phyloP scores from a whole-genome alignment of 2,797 vertebrate genomes.

The Leuciscus waleckii region DNA sequence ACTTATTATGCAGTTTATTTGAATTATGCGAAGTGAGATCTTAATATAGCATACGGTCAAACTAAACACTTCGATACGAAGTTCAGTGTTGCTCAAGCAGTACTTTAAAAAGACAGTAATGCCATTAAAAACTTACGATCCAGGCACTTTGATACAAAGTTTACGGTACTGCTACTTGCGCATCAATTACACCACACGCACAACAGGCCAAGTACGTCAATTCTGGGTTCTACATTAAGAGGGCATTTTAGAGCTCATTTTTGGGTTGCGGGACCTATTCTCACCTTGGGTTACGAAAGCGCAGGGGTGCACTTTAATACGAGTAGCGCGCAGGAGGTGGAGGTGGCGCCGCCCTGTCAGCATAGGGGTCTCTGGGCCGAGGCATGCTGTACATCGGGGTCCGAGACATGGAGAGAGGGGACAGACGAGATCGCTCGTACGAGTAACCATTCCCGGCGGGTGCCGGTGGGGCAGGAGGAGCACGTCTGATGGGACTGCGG shows the following conservation, averaged over 20 bases:
- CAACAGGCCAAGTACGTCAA: neutral
- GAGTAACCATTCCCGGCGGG: slow-evolving; percentile 87
- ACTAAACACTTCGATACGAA: slow-evolving; percentile 42
- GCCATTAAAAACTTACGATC: slow-evolving; percentile 4
- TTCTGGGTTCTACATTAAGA: neutral
- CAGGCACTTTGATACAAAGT: slow-evolving; percentile 42
- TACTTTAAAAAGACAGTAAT: slow-evolving; percentile 5
- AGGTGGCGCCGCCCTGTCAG: slow-evolving; percentile 80
- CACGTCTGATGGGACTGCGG: slow-evolving; percentile 89
- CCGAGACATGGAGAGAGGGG: slow-evolving; percentile 83
- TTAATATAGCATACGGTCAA: neutral
- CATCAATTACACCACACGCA: slow-evolving; percentile 33
- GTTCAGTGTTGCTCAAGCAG: neutral
- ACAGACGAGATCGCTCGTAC: slow-evolving; percentile 90
- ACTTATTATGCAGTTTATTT: neutral
- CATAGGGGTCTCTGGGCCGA: slow-evolving; percentile 87
- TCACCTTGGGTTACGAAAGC: slow-evolving; percentile 78
- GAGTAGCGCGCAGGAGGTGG: slow-evolving; percentile 80
- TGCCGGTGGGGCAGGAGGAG: slow-evolving; percentile 73
- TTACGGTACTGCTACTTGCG: slow-evolving; percentile 12
- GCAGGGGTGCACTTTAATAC: slow-evolving; percentile 75
- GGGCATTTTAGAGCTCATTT: slow-evolving; percentile 3
- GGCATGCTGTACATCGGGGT: slow-evolving; percentile 87
- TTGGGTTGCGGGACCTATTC: slow-evolving; percentile 63
- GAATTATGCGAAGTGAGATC: slow-evolving; percentile 28